Evolutionary conservation across 2,113 vertebrate species (phyloP).

Genomic region (Cephalopholis sonnerati): DNA sequence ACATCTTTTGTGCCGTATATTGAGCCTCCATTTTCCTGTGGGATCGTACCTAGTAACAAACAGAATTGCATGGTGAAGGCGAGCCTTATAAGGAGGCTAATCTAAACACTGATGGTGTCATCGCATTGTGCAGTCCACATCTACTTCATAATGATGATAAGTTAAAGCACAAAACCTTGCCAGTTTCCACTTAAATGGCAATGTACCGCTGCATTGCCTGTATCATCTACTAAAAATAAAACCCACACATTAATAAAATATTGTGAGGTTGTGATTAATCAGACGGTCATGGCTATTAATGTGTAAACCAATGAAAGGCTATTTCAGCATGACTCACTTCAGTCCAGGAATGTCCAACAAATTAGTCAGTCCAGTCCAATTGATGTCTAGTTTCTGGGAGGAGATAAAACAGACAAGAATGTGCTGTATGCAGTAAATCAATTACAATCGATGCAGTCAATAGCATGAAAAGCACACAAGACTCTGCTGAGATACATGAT

Average conservation of each 20-base stretch:
- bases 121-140: too few relatives aligned
- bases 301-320: neutral
- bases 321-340: conserved; percentile 84
- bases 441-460: conserved; percentile 31
- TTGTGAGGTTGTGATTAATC: neutral
- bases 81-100: too few relatives aligned
- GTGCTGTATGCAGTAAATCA: conserved; percentile 14
- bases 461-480: conserved; percentile 11
- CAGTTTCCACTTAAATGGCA: neutral
- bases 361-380: conserved; percentile 96
- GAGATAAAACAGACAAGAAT: conserved; percentile 30
- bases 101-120: too few relatives aligned
- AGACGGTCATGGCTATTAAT: neutral
- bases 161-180: too few relatives aligned
- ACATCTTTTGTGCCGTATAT: too few relatives aligned
- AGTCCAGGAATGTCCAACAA: conserved; percentile 94
- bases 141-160: too few relatives aligned
- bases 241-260: neutral
- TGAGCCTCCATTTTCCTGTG: too few relatives aligned
- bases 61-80: too few relatives aligned
- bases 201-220: neutral
- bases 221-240: neutral
- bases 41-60: too few relatives aligned
- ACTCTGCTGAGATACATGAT: conserved; percentile 17
- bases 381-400: conserved; percentile 90